Evolutionary conservation across 2,888 invertebrate species (phyloP).

Genomic region (Philopedon plagiatum): DNA sequence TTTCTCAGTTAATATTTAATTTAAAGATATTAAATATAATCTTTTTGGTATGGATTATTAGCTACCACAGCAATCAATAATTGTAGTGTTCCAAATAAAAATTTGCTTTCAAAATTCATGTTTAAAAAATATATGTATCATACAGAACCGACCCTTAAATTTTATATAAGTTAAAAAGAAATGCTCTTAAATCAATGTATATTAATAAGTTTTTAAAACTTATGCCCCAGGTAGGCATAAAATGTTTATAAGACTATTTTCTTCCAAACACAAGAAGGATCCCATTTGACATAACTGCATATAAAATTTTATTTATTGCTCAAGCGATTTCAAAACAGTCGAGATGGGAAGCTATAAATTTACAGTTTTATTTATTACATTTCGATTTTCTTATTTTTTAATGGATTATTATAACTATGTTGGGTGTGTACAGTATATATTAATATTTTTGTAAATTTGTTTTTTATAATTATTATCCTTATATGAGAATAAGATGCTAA

Average conservation of each 20-base stretch:
- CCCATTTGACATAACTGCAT: constrained; percentile 27
- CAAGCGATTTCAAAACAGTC: constrained; percentile 27
- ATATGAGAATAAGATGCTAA: background rate
- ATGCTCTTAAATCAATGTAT: background rate
- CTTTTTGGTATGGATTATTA: no score
- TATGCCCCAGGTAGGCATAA: background rate
- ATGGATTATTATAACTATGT: background rate
- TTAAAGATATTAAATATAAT: no score
- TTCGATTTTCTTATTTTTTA: constrained; percentile 20
- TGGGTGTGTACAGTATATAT: background rate
- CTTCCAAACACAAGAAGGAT: background rate
- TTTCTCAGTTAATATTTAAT: background rate
- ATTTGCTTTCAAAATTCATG: no score
- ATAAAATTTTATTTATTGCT: constrained; percentile 25
- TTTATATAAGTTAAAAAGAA: no score
- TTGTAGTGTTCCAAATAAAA: no score
- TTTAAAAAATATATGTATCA: no score
- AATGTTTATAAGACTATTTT: background rate
- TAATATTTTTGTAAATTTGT: background rate
- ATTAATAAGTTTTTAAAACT: background rate
- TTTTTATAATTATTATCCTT: background rate
- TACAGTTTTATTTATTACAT: constrained; percentile 24
- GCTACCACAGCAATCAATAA: no score
- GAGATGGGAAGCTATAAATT: constrained; percentile 25
- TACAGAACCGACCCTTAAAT: no score